phyloP scores from a whole-genome alignment of 2,888 invertebrate genomes.

The Crematogaster levior region DNA sequence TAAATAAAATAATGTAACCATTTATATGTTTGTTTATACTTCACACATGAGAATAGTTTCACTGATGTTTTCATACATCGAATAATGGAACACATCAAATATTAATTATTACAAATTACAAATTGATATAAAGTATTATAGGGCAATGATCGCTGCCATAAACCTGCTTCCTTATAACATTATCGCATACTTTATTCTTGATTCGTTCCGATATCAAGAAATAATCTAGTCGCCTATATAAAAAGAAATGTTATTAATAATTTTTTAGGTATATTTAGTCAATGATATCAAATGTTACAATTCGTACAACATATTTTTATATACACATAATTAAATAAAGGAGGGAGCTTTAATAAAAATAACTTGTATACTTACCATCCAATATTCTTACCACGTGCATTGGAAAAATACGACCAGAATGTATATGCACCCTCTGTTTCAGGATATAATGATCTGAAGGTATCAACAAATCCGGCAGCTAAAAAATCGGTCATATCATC shows the following conservation, averaged over 20 bases:
- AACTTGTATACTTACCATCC: constrained; percentile 91
- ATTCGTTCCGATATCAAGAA: constrained; percentile 95
- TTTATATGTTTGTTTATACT: constrained; percentile 1
- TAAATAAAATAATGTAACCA: constrained; percentile 4
- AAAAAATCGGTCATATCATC: constrained; percentile 95
- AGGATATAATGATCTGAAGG: constrained; percentile 95
- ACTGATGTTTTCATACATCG: constrained; percentile 11
- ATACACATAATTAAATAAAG: not conserved
- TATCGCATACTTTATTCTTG: constrained; percentile 93
- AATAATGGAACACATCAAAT: constrained; percentile 5
- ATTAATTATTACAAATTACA: constrained; percentile 51
- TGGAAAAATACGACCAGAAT: constrained; percentile 98
- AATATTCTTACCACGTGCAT: constrained; percentile 94
- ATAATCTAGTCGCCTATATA: constrained; percentile 96
- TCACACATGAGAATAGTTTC: not conserved
- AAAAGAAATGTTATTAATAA: constrained; percentile 78
- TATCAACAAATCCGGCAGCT: constrained; percentile 93
- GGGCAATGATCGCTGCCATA: constrained; percentile 99
- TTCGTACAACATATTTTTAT: not conserved
- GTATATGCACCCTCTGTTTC: constrained; percentile 94
- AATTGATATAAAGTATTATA: constrained; percentile 91
- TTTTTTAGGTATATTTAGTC: not conserved
- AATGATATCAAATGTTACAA: not conserved
- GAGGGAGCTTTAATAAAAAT: not conserved
- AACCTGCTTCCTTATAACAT: constrained; percentile 92